phyloP scores from a whole-genome alignment of 2,797 vertebrate species.

The Xyrichtys novacula region DNA sequence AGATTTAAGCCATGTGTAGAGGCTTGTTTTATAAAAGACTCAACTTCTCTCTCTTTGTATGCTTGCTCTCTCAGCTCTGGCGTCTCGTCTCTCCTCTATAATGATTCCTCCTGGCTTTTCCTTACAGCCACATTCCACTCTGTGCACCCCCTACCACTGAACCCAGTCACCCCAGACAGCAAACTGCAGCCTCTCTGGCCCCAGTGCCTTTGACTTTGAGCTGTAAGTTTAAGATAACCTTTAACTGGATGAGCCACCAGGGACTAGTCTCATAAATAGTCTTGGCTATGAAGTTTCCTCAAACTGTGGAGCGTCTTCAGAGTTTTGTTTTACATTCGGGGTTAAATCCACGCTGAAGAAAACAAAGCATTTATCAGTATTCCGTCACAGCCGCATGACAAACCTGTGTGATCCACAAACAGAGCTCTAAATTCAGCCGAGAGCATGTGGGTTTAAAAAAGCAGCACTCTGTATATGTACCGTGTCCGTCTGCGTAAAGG shows the following conservation, averaged over 20 bases:
- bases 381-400: conserved; percentile 11
- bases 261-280: conserved; percentile 47
- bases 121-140: conserved; percentile 74
- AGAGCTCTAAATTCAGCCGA: conserved; percentile 6
- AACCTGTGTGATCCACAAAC: neutral
- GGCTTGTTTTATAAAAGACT: conserved; percentile 46
- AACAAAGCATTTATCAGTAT: conserved; percentile 8
- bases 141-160: conserved; percentile 71
- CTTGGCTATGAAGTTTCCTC: conserved; percentile 3
- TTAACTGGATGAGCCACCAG: conserved; percentile 51
- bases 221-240: conserved; percentile 68
- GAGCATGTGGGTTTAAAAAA: conserved; percentile 6
- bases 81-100: conserved; percentile 70
- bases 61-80: conserved; percentile 57
- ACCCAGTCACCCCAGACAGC: conserved; percentile 80
- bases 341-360: conserved; percentile 14
- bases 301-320: too few relatives aligned
- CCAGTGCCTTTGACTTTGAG: conserved; percentile 74
- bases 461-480: conserved; percentile 34
- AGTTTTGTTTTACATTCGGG: neutral
- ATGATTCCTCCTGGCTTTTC: conserved; percentile 80
- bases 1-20: conserved; percentile 56
- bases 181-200: conserved; percentile 64
- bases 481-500: conserved; percentile 16
- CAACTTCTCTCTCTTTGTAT: conserved; percentile 48